A percentile compares a stretch with the other conserved stretches of the same genome.
Evolutionary conservation across 1,140 invertebrate species (phyloP).

Genomic region (Macrobrachium nipponense): DNA sequence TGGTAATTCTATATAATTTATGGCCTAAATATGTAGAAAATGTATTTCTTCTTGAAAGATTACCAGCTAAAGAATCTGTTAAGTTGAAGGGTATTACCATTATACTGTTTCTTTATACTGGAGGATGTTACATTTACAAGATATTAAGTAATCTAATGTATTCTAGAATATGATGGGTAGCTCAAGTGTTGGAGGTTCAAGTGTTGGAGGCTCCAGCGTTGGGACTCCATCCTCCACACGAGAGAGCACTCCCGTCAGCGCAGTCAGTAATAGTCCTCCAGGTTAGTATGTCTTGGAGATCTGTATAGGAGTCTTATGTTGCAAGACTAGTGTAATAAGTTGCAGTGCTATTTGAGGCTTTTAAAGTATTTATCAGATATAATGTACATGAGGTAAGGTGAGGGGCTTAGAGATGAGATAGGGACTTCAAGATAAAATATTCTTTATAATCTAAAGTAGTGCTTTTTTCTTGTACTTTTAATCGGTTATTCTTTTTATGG

Average conservation of each 20-base stretch:
- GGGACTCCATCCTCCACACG: slow-evolving; percentile 58
- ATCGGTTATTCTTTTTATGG: too few species aligned
- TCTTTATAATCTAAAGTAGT: too few species aligned
- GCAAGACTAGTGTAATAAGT: neutral
- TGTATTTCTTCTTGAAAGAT: neutral
- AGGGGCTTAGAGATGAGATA: too few species aligned
- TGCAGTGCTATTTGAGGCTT: neutral
- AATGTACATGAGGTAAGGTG: neutral
- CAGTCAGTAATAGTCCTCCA: slow-evolving; percentile 58
- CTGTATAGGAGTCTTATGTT: neutral
- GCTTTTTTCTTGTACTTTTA: too few species aligned
- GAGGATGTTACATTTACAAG: slow-evolving; percentile 24
- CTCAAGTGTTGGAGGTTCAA: slow-evolving; percentile 46
- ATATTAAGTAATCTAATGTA: slow-evolving; percentile 27
- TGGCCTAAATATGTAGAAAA: too few species aligned
- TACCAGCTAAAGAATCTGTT: too few species aligned
- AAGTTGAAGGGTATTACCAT: too few species aligned
- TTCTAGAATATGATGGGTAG: slow-evolving; percentile 30
- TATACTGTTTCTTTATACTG: neutral
- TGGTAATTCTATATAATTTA: too few species aligned
- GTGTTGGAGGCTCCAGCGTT: slow-evolving; percentile 56
- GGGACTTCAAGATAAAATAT: too few species aligned
- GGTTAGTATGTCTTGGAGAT: slow-evolving; percentile 26
- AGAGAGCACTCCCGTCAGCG: slow-evolving; percentile 58
- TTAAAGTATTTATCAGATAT: neutral